Conservation (phyloP, 2,888 invertebrate species). For the Sinelater perroti region DNA sequence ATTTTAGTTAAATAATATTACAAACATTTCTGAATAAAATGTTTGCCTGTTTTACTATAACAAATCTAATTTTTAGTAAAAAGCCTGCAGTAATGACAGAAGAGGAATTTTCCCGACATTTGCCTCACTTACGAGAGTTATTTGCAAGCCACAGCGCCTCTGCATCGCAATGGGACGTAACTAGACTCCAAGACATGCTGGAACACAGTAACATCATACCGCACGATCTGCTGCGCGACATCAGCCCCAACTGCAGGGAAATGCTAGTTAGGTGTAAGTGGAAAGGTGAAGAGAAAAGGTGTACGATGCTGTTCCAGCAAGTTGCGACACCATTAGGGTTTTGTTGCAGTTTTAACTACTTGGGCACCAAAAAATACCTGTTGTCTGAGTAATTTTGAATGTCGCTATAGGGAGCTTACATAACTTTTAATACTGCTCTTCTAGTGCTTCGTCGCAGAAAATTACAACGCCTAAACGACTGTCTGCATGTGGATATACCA, state of each 20-base stretch:
- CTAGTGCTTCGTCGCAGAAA: conserved; percentile 18
- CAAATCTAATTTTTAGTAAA: too few relatives aligned
- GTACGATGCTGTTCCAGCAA: conserved; percentile 51
- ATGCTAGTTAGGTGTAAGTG: conserved; percentile 51
- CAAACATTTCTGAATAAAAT: too few relatives aligned
- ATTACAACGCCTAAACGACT: conserved; percentile 66
- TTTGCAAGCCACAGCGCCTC: too few relatives aligned
- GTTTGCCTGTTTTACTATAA: too few relatives aligned
- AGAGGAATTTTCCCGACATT: too few relatives aligned
- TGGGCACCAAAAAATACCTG: conserved; percentile 57
- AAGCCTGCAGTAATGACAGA: too few relatives aligned
- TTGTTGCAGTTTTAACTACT: conserved; percentile 74
- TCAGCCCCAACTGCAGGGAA: conserved; percentile 48
- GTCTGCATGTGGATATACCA: conserved; percentile 74
- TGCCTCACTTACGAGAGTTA: too few relatives aligned
- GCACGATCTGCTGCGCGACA: conserved; percentile 18
- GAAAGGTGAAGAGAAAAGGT: conserved; percentile 51
- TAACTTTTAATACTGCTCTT: conserved; percentile 1
- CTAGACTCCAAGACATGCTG: conserved; percentile 42
- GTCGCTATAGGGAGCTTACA: not conserved
- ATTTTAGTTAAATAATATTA: too few relatives aligned
- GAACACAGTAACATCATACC: conserved; percentile 42
- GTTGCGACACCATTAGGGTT: conserved; percentile 55
- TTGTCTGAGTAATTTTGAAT: conserved; percentile 48
- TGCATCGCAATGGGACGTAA: conserved; percentile 29